Evolutionary conservation across 30 jellyfish, hydroid and myxozoan species (phyloP), one percentile per base, ranked within the genome.

Genomic region (Pelagia noctiluca): DNA sequence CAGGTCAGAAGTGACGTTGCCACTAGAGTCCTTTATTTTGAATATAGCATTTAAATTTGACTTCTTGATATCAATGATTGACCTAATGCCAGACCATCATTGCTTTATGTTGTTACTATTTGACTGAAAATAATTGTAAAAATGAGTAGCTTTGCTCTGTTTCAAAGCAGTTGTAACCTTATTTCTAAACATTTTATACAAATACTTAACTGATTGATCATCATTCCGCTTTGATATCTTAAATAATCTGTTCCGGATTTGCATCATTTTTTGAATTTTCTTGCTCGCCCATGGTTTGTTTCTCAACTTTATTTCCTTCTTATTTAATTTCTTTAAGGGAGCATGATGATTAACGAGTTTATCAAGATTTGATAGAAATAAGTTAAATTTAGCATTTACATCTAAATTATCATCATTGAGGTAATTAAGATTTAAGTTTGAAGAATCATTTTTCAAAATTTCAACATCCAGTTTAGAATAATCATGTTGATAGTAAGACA

Each of bases 301-400:
- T 63, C 85, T 73, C 47, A 52, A 76, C 79, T 76, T 76, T 28
- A 76, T 50, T n/a, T 76, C 88, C 63, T 54, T 76, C 79, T 76
- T 76, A 16, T 74, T 76, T 21, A 76, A 49, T 33, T 50, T 76
- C 36, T 54, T 76, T 49, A 76, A 76, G 35, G 79, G 88, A 21
- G 88, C 80, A 52, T 76, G 88, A 26, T 42, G 36, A 37, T 35
- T 73, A 63, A 50, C 85, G 24, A 73, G 48, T 22, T 73, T 63
- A 73, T 73, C 54, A 31, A 76, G 88, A 48, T 24, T 76, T 28
- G 88, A 11, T 30, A 76, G 31, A 54, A 76, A 54, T 54, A 74
- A 35, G 63, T 36, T 76, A 35, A 50, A 76, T 62, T 76, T 76
- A 28, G 34, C 78, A 76, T 76, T 76, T 54, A 76, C 80, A 76